Evolutionary conservation across 2,888 invertebrate species (phyloP).

Genomic region (Notodonta dromedarius): DNA sequence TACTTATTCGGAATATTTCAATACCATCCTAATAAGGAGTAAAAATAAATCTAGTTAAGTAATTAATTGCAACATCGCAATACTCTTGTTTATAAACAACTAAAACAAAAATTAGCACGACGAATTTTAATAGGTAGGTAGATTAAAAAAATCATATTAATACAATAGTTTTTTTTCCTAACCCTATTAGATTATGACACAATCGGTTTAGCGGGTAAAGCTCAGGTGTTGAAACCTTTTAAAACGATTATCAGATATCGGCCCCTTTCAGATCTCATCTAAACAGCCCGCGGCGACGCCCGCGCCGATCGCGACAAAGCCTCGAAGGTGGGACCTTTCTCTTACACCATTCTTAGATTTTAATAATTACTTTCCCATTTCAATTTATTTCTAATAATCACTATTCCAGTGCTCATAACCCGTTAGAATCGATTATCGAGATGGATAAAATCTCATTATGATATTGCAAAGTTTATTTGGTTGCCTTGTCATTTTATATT

Average conservation of each 20-base stretch:
- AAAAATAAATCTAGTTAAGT: not conserved
- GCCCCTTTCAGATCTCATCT: constrained; percentile 62
- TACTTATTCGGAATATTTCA: no score
- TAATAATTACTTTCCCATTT: constrained; percentile 37
- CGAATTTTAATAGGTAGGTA: not conserved
- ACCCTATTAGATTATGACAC: constrained; percentile 43
- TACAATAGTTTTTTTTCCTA: constrained; percentile 13
- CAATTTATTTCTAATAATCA: constrained; percentile 18
- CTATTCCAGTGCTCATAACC: not conserved
- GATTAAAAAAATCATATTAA: not conserved
- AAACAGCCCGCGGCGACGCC: constrained; percentile 56
- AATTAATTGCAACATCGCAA: not conserved
- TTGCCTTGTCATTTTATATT: no score
- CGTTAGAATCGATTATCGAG: not conserved
- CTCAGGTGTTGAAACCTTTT: constrained; percentile 58
- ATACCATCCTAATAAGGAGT: not conserved
- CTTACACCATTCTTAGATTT: constrained; percentile 42
- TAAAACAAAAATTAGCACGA: not conserved
- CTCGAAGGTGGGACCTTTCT: constrained; percentile 48
- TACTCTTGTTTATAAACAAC: not conserved
- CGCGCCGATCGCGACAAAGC: constrained; percentile 59
- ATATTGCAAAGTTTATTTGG: not conserved
- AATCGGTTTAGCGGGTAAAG: constrained; percentile 41
- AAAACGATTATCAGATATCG: constrained; percentile 63
- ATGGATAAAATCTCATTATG: not conserved